Evolutionary conservation across 2,888 invertebrate genomes (phyloP).

Genomic region (Pecten maximus): DNA sequence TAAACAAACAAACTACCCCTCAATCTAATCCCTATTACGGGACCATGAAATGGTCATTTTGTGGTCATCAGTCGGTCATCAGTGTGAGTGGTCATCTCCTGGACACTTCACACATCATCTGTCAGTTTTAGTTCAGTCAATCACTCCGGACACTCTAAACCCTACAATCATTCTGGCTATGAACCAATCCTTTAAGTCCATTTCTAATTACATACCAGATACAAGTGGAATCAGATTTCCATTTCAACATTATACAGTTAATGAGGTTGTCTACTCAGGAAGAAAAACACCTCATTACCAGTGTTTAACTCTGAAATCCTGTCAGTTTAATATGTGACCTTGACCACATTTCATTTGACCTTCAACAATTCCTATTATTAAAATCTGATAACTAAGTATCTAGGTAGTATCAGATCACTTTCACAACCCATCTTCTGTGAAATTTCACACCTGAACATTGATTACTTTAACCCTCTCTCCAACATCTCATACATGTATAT

Average conservation of each 20-base stretch:
- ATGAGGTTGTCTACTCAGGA: not conserved
- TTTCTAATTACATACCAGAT: not conserved
- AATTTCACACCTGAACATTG: not conserved
- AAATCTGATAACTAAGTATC: not conserved
- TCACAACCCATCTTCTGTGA: not conserved
- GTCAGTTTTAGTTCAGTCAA: not conserved
- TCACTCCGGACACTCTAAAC: not conserved
- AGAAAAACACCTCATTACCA: not conserved
- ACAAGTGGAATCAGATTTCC: not conserved
- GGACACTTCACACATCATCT: conserved; percentile 20
- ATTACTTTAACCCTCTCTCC: not conserved
- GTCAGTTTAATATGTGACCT: not conserved
- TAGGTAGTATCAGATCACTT: not conserved
- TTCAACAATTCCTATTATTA: not conserved
- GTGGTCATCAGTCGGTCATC: not conserved
- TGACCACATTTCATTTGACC: not conserved
- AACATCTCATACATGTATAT: not conserved
- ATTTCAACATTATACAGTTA: not conserved
- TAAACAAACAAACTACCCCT: conserved; percentile 33
- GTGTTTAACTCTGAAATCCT: not conserved
- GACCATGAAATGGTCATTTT: conserved; percentile 11
- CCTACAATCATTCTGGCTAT: not conserved
- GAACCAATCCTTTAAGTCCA: not conserved
- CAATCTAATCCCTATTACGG: not conserved
- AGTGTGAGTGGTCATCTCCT: not conserved